phyloP scores from a whole-genome alignment of 2,797 vertebrate genomes.

The Sebastes vulpes region DNA sequence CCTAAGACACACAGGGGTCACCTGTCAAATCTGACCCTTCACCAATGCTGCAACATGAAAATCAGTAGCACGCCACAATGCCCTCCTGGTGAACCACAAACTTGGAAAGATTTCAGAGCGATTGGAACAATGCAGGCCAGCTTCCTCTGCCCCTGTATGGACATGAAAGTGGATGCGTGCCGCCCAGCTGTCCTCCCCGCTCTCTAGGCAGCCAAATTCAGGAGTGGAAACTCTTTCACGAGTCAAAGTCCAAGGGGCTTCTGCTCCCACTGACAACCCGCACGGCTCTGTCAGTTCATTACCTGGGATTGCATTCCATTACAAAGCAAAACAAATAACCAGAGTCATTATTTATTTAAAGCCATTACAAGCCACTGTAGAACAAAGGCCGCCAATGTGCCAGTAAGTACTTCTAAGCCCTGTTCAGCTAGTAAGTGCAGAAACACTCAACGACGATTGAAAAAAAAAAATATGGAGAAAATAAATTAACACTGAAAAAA shows the following conservation, averaged over 20 bases:
- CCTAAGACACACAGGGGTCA: constrained; percentile 34
- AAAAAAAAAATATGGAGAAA: constrained; percentile 4
- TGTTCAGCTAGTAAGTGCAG: constrained; percentile 28
- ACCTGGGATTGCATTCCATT: constrained; percentile 48
- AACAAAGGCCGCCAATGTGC: constrained; percentile 35
- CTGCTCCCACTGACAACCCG: constrained; percentile 42
- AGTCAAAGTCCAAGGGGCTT: constrained; percentile 35
- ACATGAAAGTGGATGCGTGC: constrained; percentile 47
- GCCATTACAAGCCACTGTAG: constrained; percentile 41
- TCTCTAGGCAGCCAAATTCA: constrained; percentile 22
- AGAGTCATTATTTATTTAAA: constrained; percentile 62
- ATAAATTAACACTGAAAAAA: constrained; percentile 22
- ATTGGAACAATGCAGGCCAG: constrained; percentile 38
- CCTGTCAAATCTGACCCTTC: constrained; percentile 37
- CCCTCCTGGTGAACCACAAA: constrained; percentile 16
- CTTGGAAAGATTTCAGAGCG: constrained; percentile 37
- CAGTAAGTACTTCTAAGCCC: constrained; percentile 26
- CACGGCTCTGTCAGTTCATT: constrained; percentile 53
- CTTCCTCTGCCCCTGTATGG: constrained; percentile 55
- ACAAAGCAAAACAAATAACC: constrained; percentile 65
- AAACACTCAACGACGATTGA: constrained; percentile 12
- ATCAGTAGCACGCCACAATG: neutral
- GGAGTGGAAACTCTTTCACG: constrained; percentile 50
- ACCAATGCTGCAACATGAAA: constrained; percentile 25
- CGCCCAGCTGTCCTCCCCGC: constrained; percentile 32